Conservation (phyloP, 2,113 vertebrate species). For the Rhinolophus ferrumequinum region DNA sequence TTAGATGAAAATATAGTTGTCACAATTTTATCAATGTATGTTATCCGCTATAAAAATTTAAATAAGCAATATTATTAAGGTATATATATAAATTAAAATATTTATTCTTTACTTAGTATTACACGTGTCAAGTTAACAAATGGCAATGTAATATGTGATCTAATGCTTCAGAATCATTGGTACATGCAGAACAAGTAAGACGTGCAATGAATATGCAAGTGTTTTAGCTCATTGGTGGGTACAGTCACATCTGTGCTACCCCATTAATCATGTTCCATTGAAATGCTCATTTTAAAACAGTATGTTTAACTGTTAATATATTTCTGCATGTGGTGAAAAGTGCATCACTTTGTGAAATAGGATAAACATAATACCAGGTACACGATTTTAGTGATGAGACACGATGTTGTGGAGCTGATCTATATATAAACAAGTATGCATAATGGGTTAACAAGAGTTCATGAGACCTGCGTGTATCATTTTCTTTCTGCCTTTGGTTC, state of each 20-base stretch:
- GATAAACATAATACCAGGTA: background rate
- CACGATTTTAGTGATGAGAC: background rate
- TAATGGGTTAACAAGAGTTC: background rate
- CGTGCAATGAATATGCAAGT: background rate
- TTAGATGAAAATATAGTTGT: background rate
- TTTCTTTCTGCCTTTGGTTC: background rate
- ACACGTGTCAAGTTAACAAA: background rate
- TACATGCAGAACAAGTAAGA: background rate
- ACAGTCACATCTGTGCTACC: background rate
- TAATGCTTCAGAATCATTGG: background rate
- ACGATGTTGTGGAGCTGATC: background rate
- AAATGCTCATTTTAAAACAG: background rate
- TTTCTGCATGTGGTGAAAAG: background rate
- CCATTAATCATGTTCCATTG: background rate
- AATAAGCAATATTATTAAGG: background rate
- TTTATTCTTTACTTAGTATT: background rate
- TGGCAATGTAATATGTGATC: background rate
- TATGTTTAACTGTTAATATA: background rate
- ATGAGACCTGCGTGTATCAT: background rate
- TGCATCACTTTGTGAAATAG: background rate
- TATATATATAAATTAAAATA: background rate
- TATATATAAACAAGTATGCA: background rate
- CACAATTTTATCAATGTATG: background rate
- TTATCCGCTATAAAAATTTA: background rate
- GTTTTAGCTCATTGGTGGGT: background rate